Evolutionary conservation across 2,888 invertebrate species (phyloP).

Genomic region (Platycheirus albimanus): DNA sequence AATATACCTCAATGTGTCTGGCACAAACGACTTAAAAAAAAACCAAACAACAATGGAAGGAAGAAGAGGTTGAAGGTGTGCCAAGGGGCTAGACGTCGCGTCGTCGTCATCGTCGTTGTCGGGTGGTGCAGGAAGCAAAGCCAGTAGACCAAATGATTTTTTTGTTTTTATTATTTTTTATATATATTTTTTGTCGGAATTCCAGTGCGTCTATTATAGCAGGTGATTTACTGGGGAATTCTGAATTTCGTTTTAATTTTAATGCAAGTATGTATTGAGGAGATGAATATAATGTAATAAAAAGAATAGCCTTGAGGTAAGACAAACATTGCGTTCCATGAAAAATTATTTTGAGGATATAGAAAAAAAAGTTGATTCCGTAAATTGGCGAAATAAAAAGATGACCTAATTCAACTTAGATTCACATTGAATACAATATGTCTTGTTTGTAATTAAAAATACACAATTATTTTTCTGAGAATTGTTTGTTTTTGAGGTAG

Average conservation of each 20-base stretch:
- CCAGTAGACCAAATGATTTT: slow-evolving; percentile 68
- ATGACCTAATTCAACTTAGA: too few species aligned
- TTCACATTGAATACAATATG: too few species aligned
- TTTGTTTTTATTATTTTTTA: slow-evolving; percentile 21
- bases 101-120: slow-evolving; percentile 22
- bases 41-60: slow-evolving; percentile 32
- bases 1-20: slow-evolving; percentile 61
- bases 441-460: too few species aligned
- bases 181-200: slow-evolving; percentile 33
- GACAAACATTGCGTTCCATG: too few species aligned
- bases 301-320: too few species aligned
- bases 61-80: background rate
- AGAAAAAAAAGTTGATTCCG: too few species aligned
- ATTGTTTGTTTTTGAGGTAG: too few species aligned
- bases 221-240: slow-evolving; percentile 64
- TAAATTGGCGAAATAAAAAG: too few species aligned
- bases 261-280: background rate
- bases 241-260: slow-evolving; percentile 15
- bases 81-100: slow-evolving; percentile 28
- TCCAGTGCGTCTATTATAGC: slow-evolving; percentile 53
- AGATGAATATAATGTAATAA: too few species aligned
- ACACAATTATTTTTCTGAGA: too few species aligned
- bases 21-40: slow-evolving; percentile 39
- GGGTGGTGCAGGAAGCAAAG: slow-evolving; percentile 63
- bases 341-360: too few species aligned